Percentiles rank a stretch among this genome's conserved stretches.
Evolutionary conservation across 2,888 invertebrate genomes (phyloP).

Genomic region (Sabatieria punctata): DNA sequence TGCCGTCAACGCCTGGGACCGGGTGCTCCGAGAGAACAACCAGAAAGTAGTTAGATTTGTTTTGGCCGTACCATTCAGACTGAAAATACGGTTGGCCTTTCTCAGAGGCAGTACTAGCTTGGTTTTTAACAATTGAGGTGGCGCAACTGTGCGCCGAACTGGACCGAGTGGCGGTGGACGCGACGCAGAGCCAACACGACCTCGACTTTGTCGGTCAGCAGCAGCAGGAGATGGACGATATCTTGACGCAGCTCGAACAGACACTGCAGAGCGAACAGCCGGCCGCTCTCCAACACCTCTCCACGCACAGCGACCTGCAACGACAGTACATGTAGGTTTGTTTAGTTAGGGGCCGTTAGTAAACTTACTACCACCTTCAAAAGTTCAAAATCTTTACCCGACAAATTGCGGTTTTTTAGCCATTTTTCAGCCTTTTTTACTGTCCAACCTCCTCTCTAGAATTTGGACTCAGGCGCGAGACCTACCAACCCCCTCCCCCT

Average conservation of each 20-base stretch:
- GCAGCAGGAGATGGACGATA: constrained; percentile 74
- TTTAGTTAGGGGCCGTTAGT: no score
- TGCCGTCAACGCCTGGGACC: constrained; percentile 88
- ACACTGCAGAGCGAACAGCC: no score
- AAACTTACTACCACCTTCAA: no score
- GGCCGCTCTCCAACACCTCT: no score
- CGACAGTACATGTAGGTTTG: no score
- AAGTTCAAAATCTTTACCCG: no score
- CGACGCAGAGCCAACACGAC: constrained; percentile 73
- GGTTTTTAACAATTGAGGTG: constrained; percentile 41
- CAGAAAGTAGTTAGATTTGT: constrained; percentile 52
- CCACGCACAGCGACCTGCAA: no score
- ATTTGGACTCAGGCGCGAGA: no score
- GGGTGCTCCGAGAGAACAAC: constrained; percentile 67
- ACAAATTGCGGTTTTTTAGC: no score
- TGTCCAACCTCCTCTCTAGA: no score
- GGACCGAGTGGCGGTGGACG: constrained; percentile 70
- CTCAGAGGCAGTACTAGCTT: not conserved
- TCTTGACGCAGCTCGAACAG: constrained; percentile 66
- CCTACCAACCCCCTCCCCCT: no score
- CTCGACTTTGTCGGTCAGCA: constrained; percentile 79
- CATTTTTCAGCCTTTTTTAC: no score
- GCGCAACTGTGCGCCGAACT: constrained; percentile 65
- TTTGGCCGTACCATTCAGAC: not conserved
- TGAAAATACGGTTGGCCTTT: constrained; percentile 2